Percentiles rank a stretch among this genome's conserved stretches.
Evolutionary conservation across 2,888 invertebrate genomes (phyloP).

Genomic region (Podabrus alpinus): DNA sequence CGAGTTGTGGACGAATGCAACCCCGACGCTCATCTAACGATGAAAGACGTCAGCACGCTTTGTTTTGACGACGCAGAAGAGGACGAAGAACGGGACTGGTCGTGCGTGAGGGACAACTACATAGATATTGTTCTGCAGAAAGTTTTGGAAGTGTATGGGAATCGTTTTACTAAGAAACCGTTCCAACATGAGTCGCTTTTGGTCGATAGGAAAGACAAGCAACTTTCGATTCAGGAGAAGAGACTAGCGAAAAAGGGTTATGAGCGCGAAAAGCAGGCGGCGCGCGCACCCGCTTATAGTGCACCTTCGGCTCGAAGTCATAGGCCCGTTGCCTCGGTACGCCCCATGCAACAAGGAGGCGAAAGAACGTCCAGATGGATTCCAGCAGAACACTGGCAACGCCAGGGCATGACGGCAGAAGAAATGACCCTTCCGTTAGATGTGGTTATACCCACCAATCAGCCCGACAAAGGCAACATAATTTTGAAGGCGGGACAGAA

Average conservation of each 20-base stretch:
- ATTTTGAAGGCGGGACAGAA: constrained; percentile 92
- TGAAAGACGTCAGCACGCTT: constrained; percentile 87
- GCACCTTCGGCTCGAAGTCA: constrained; percentile 45
- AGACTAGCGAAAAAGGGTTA: constrained; percentile 90
- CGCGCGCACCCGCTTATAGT: constrained; percentile 49
- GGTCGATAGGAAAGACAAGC: constrained; percentile 93
- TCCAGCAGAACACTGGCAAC: constrained; percentile 87
- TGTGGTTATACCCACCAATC: constrained; percentile 91
- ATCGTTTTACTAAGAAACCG: constrained; percentile 77
- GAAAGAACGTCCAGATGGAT: constrained; percentile 73
- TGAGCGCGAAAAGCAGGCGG: constrained; percentile 89
- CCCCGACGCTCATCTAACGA: constrained; percentile 89
- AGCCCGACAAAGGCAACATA: constrained; percentile 86
- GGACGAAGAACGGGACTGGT: constrained; percentile 75
- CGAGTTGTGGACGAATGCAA: constrained; percentile 98
- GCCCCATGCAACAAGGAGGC: constrained; percentile 76
- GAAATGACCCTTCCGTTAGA: constrained; percentile 90
- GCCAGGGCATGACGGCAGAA: constrained; percentile 93
- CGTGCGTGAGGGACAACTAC: constrained; percentile 72
- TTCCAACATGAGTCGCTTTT: constrained; percentile 95
- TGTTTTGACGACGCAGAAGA: constrained; percentile 91
- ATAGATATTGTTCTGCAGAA: constrained; percentile 83
- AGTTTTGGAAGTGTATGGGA: constrained; percentile 66
- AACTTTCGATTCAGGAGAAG: constrained; percentile 91
- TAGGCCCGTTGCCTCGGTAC: constrained; percentile 64